phyloP scores from a whole-genome alignment of 2,888 invertebrate genomes.

The Leptopilina myrica region DNA sequence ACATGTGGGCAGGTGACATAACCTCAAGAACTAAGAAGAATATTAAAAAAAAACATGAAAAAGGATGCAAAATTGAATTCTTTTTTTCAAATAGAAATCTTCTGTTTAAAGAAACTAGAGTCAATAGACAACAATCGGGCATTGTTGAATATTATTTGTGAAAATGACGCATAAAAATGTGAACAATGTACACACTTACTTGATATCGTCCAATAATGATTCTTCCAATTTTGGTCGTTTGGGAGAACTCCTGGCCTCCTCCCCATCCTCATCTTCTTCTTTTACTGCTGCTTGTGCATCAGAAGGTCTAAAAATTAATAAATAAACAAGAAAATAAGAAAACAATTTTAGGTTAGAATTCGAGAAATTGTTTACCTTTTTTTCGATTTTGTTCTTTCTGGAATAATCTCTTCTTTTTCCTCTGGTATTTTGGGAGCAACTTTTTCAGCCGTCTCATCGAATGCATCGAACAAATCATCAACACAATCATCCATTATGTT shows the following conservation, averaged over 20 bases:
- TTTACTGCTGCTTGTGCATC: constrained; percentile 40
- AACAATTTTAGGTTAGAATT: constrained; percentile 41
- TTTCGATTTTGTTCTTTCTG: constrained; percentile 44
- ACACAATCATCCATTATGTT: constrained; percentile 71
- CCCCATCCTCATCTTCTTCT: constrained; percentile 62
- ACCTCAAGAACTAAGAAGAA: not conserved
- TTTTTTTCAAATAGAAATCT: not conserved
- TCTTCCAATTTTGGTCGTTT: constrained; percentile 68
- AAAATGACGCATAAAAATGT: not conserved
- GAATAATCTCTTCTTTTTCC: constrained; percentile 45
- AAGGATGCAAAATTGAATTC: not conserved
- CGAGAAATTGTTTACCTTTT: constrained; percentile 43
- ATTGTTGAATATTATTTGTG: not conserved
- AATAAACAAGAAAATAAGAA: not conserved
- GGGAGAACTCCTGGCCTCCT: constrained; percentile 42
- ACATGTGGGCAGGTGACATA: not conserved
- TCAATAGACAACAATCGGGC: not conserved
- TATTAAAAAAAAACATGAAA: not conserved
- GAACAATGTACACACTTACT: constrained; percentile 61
- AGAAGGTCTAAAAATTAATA: constrained; percentile 9
- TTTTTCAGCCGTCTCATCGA: constrained; percentile 71
- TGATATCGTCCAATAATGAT: constrained; percentile 68
- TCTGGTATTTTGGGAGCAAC: constrained; percentile 57
- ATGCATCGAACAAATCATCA: constrained; percentile 74
- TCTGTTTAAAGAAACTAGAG: not conserved